These are phyloP conservation scores for Lepisosteus oculatus DNA, from an alignment of 2,113 vertebrate species.

Conservation along the genomic window DNA sequence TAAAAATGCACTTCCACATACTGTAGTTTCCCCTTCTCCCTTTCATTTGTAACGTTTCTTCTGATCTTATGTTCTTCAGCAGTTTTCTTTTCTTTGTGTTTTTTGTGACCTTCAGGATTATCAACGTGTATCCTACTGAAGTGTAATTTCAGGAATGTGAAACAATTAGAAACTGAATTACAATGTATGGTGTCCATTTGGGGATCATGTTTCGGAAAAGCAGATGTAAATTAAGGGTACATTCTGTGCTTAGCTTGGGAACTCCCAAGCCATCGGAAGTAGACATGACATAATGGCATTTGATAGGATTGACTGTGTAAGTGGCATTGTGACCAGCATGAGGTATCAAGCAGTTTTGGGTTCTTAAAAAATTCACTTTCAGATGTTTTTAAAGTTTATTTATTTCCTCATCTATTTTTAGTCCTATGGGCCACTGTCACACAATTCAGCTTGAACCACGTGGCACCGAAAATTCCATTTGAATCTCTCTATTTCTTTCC, in stretches of 20 bases:
- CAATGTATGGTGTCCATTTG: not conserved
- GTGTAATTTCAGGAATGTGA: not conserved
- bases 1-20: no score
- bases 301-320: not conserved
- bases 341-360: not conserved
- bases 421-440: not conserved
- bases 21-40: no score
- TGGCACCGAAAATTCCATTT: not conserved
- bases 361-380: not conserved
- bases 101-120: no score
- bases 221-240: not conserved
- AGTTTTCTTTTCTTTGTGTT: no score
- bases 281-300: not conserved
- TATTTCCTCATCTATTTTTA: not conserved
- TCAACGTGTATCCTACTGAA: no score
- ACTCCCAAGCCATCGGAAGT: slow-evolving; percentile 1
- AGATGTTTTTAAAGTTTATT: not conserved
- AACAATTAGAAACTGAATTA: not conserved
- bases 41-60: no score
- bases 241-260: not conserved
- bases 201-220: slow-evolving; percentile 1
- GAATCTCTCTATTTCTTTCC: not conserved
- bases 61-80: no score
- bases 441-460: not conserved
- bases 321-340: not conserved